Conservation (phyloP, 2,113 vertebrate species). For the Callipepla californica region DNA sequence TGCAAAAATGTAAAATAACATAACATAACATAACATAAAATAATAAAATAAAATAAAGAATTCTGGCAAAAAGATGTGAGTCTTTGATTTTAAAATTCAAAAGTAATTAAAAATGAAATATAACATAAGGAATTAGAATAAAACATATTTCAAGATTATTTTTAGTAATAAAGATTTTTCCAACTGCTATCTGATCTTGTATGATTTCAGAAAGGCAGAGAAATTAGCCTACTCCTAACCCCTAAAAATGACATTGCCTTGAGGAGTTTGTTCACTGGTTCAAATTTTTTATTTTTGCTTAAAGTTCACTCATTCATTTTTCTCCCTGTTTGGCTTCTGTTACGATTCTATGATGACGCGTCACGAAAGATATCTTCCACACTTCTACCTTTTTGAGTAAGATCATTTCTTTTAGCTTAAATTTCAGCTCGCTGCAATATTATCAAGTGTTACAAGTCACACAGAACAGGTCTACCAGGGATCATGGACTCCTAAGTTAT, state of each 20-base stretch:
- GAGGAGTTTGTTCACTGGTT: not conserved
- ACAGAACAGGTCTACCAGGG: not conserved
- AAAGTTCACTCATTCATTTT: not conserved
- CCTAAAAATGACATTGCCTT: fast-evolving
- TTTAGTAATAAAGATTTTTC: not conserved
- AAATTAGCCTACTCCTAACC: not conserved
- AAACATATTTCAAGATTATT: not conserved
- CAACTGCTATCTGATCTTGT: not conserved
- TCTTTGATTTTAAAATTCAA: not conserved
- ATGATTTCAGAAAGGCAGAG: not conserved
- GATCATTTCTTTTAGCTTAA: not conserved
- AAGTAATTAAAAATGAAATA: not conserved
- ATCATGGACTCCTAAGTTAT: not conserved
- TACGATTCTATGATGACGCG: not conserved
- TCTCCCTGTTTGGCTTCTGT: not conserved
- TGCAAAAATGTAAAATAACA: not conserved
- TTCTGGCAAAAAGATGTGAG: not conserved
- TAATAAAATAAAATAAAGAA: not conserved
- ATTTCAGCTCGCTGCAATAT: not conserved
- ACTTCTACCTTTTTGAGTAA: not conserved
- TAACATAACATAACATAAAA: not conserved
- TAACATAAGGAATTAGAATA: not conserved
- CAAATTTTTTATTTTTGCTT: not conserved
- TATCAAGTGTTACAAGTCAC: not conserved
- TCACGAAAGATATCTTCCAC: not conserved